Percentiles rank a stretch among this genome's conserved stretches.
phyloP scores from a whole-genome alignment of 2,113 vertebrate genomes.

The Myiozetetes cayanensis region DNA sequence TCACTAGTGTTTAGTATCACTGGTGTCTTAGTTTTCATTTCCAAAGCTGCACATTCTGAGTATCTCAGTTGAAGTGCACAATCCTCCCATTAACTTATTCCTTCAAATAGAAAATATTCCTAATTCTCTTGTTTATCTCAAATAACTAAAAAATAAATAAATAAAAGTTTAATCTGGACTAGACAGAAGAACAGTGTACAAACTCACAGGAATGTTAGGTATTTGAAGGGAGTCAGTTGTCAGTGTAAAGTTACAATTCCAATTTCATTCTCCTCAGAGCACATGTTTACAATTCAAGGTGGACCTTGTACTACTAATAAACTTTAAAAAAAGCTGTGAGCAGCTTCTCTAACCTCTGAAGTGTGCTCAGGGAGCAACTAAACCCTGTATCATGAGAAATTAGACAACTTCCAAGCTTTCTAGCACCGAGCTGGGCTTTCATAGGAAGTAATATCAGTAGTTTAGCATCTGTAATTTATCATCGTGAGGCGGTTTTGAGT shows the following conservation, averaged over 20 bases:
- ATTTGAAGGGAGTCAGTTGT: not conserved
- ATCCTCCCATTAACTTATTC: fast-evolving
- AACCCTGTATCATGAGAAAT: not conserved
- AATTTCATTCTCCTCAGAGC: not conserved
- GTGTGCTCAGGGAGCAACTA: not conserved
- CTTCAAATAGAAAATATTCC: not conserved
- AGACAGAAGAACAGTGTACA: not conserved
- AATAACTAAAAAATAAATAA: not conserved
- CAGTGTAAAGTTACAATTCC: not conserved
- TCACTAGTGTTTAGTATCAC: not conserved
- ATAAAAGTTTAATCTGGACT: not conserved
- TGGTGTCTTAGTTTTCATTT: not conserved
- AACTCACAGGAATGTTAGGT: not conserved
- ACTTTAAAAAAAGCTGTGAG: not conserved
- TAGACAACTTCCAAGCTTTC: not conserved
- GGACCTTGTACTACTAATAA: not conserved
- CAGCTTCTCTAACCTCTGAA: not conserved
- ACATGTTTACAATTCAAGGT: fast-evolving
- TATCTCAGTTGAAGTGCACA: not conserved
- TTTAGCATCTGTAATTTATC: not conserved
- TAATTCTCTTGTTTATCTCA: not conserved
- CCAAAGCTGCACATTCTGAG: not conserved
- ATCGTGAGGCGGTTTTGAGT: fast-evolving
- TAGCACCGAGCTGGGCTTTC: not conserved
- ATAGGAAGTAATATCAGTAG: not conserved